Conservation (phyloP, 2,113 vertebrate species). For the Prionailurus bengalensis region DNA sequence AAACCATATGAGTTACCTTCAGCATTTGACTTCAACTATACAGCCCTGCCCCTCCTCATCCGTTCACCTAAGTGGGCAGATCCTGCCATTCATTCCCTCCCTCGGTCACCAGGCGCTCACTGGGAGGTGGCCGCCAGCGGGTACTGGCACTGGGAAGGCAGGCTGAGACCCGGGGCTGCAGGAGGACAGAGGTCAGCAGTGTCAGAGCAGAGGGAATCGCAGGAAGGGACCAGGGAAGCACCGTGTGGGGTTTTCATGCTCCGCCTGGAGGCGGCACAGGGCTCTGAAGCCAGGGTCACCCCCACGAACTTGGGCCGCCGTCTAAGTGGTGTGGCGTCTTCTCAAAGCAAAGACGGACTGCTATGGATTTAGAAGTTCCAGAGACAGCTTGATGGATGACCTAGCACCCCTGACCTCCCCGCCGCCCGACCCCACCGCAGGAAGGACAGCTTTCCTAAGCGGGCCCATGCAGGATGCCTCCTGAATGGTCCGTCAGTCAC, state of each 20-base stretch:
- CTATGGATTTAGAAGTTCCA: neutral
- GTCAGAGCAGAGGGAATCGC: accelerated
- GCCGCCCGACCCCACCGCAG: neutral
- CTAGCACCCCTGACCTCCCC: neutral
- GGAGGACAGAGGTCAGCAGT: neutral
- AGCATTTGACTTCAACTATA: neutral
- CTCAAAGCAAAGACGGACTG: neutral
- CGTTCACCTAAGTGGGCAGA: neutral
- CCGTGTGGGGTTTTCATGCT: neutral
- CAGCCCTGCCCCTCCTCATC: neutral
- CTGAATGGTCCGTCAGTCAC: neutral
- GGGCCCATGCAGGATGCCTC: neutral
- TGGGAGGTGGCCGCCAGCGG: accelerated
- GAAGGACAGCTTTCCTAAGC: neutral
- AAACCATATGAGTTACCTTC: neutral
- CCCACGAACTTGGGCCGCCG: neutral
- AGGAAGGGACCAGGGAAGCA: neutral
- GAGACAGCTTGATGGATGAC: neutral
- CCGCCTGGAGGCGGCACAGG: neutral
- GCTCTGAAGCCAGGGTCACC: neutral
- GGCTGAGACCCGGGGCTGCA: neutral
- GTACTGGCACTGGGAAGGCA: neutral
- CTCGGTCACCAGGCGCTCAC: neutral
- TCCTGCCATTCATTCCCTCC: neutral
- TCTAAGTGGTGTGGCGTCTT: neutral